Percentiles rank a stretch among this genome's conserved stretches.
phyloP scores from a whole-genome alignment of 1,140 invertebrate genomes.

The Drosophila saltans region DNA sequence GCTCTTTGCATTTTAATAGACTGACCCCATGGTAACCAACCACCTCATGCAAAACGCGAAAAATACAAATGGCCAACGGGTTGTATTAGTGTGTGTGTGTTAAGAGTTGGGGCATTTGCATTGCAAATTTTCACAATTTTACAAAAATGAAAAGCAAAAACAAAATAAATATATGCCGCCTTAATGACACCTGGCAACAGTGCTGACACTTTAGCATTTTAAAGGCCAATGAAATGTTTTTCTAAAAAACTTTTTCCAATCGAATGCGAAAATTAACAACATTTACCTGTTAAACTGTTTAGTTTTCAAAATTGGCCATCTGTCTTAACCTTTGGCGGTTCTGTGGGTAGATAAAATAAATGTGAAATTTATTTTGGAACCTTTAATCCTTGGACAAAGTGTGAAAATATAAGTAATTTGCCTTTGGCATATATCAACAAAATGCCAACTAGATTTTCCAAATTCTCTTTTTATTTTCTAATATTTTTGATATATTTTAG shows the following conservation, averaged over 20 bases:
- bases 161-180: slow-evolving; percentile 50
- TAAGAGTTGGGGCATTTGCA: slow-evolving; percentile 55
- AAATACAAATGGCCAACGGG: slow-evolving; percentile 42
- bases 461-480: too few species aligned
- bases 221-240: background rate
- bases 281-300: too few species aligned
- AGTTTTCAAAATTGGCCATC: too few species aligned
- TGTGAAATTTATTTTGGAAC: too few species aligned
- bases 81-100: slow-evolving; percentile 20
- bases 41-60: slow-evolving; percentile 74
- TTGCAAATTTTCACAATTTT: slow-evolving; percentile 75
- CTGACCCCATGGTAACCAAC: slow-evolving; percentile 54
- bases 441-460: too few species aligned
- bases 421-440: too few species aligned
- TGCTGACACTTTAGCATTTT: slow-evolving; percentile 3
- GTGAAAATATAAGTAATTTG: too few species aligned
- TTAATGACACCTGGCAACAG: slow-evolving; percentile 69
- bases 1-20: slow-evolving; percentile 79
- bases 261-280: too few species aligned
- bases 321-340: too few species aligned
- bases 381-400: too few species aligned
- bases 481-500: too few species aligned
- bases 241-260: background rate
- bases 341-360: too few species aligned
- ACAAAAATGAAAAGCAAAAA: slow-evolving; percentile 43